Percentiles rank a stretch among this genome's conserved stretches.
These are phyloP conservation scores for Acrossocheilus fasciatus DNA, from an alignment of 2,797 vertebrate genomes.

Conservation along the genomic window DNA sequence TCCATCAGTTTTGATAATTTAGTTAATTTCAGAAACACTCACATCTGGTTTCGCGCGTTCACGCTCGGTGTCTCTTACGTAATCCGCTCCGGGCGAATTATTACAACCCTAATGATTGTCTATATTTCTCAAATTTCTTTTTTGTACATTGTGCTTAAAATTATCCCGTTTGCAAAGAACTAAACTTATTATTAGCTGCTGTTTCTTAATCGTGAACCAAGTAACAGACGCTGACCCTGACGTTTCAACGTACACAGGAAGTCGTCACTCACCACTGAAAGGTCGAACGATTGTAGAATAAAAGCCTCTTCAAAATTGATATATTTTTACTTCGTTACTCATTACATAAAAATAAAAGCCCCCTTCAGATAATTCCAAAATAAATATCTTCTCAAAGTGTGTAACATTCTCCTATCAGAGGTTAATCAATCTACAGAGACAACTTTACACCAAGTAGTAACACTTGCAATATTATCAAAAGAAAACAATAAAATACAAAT, in stretches of 20 bases:
- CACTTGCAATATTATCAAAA: not conserved
- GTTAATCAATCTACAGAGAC: not conserved
- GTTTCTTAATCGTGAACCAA: not conserved
- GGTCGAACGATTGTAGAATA: not conserved
- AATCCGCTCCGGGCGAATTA: not conserved
- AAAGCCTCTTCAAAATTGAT: not conserved
- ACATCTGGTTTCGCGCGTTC: conserved; percentile 4
- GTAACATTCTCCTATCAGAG: not conserved
- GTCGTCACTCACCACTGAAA: not conserved
- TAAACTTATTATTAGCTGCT: not conserved
- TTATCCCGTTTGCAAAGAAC: not conserved
- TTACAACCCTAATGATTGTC: not conserved
- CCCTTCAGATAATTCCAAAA: not conserved
- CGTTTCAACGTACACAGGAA: conserved; percentile 6
- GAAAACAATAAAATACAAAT: too few species aligned
- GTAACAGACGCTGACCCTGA: not conserved
- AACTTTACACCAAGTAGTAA: not conserved
- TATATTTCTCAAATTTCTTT: not conserved
- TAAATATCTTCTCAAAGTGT: not conserved
- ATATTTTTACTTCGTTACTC: too few species aligned
- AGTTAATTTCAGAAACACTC: conserved; percentile 15
- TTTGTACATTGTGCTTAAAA: not conserved
- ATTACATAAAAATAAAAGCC: not conserved
- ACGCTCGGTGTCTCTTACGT: not conserved
- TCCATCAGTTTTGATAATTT: conserved; percentile 35